A percentile compares a stretch with the other conserved stretches of the same genome.
These are phyloP conservation scores for Eremophila alpestris DNA, from an alignment of 2,797 vertebrate species.

Conservation along the genomic window DNA sequence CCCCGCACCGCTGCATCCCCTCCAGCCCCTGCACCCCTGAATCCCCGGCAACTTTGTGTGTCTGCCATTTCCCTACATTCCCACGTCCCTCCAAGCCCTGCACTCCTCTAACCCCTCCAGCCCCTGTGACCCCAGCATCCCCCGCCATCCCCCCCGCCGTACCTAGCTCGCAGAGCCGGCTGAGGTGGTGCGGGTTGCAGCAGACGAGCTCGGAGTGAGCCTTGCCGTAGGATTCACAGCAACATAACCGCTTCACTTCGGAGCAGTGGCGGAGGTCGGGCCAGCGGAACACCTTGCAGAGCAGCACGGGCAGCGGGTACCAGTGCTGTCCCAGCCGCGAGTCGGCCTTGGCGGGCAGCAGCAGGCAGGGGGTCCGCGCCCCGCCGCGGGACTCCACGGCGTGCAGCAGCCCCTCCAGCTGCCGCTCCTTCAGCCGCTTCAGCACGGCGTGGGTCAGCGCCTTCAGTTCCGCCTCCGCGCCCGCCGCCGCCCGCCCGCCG, in stretches of 20 bases:
- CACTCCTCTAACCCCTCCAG: background rate
- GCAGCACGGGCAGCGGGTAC: conserved; percentile 90
- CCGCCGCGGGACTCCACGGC: conserved; percentile 94
- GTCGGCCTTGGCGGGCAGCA: conserved; percentile 89
- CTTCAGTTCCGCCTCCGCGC: conserved; percentile 90
- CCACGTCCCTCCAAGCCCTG: background rate
- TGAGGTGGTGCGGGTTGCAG: conserved; percentile 98
- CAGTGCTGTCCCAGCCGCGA: conserved; percentile 85
- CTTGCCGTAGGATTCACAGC: conserved; percentile 95
- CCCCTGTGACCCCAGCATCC: background rate
- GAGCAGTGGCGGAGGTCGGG: conserved; percentile 94
- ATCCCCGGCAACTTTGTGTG: background rate
- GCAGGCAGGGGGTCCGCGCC: conserved; percentile 88
- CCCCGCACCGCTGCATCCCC: background rate
- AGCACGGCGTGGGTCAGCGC: conserved; percentile 62
- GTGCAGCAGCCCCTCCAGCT: conserved; percentile 55
- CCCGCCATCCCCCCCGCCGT: conserved; percentile 15
- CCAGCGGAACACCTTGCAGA: conserved; percentile 97
- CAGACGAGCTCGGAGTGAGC: conserved; percentile 91
- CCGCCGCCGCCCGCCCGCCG: conserved; percentile 83
- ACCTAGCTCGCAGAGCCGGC: conserved; percentile 96
- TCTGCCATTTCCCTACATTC: no score
- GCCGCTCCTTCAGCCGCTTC: conserved; percentile 74
- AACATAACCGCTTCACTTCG: conserved; percentile 92
- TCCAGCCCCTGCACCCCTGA: background rate